Evolutionary conservation across 2,113 vertebrate genomes (phyloP).

Genomic region (Microcebus lehilahytsara): DNA sequence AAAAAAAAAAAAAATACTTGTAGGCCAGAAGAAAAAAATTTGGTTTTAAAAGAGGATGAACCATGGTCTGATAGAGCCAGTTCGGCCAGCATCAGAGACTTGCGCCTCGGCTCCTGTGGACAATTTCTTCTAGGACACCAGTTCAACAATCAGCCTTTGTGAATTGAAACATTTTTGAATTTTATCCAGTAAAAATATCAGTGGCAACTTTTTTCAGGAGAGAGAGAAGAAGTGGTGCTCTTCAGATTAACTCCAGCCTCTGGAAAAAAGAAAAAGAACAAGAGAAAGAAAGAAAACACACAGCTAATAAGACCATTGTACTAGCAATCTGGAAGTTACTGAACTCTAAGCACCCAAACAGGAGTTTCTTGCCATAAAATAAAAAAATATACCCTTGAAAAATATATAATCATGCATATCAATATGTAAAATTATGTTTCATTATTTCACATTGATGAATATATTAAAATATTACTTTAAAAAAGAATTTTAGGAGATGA

Average conservation of each 20-base stretch:
- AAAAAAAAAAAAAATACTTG: conserved; percentile 77
- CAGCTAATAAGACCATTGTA: conserved; percentile 30
- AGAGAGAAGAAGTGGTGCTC: conserved; percentile 68
- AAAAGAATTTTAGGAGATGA: not conserved
- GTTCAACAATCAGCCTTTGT: conserved; percentile 48
- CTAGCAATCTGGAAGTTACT: not conserved
- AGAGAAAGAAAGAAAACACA: conserved; percentile 16
- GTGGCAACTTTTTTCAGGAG: conserved; percentile 58
- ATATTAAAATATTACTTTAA: not conserved
- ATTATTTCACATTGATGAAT: not conserved
- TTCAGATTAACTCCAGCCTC: conserved; percentile 79
- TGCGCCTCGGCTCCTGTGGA: conserved; percentile 64
- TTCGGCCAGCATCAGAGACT: conserved; percentile 15
- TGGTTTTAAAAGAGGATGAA: conserved; percentile 72
- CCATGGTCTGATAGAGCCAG: not conserved
- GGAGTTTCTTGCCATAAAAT: not conserved
- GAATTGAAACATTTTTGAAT: conserved; percentile 72
- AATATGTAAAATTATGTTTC: not conserved
- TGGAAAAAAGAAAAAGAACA: conserved; percentile 50
- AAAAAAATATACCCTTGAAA: not conserved
- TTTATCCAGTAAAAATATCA: conserved; percentile 73
- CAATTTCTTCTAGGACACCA: conserved; percentile 53
- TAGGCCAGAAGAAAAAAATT: conserved; percentile 79
- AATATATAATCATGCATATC: not conserved
- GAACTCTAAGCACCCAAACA: not conserved